Evolutionary conservation across 1,140 invertebrate species (phyloP), one percentile per base, ranked within the genome.

Genomic region (Cotesia typhae): DNA sequence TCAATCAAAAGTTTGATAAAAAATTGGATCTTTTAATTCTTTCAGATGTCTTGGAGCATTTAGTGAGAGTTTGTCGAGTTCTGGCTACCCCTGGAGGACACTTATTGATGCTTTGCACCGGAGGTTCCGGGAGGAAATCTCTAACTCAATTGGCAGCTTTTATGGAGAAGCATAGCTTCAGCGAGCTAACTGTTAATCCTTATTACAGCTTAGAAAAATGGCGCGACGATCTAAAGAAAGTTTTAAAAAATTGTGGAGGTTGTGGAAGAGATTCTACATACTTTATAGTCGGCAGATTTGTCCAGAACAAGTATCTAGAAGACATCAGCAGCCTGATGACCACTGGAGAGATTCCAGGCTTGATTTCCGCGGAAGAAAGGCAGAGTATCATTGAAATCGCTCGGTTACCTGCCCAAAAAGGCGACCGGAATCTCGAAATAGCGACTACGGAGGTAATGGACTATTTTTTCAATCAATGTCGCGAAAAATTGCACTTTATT

Each of bases 21-120:
- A 90, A 90, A 67, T 87, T 94, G 79, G 88, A 92, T 76, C 83
- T 94, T 28, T 88, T 92, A 4, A 84, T 92, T 65, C 92, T 92
- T 70, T 77, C 81, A 64, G 90, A 92, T 80, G 87, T 90, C 37
- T 79, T 93, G 72, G 88, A 91, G 75, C 91, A 92, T 82, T 83
- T 93, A 52, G 87, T 89, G 2, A 85, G 90, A 47, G 88, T 93
- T 37, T 90, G 88, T 75, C 85, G 92, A 35, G 84, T 92, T 17
- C 80, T 94, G 7, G 81, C 87, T 6, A 90, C 89, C 41, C 87
- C 89, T 4, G 85, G 87, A 17, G 89, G 88, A 6, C 88, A 87
- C 79, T 83, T 85, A 66, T 72, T 91, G 12, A 79, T 91, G 68
- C 82, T 91, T 75, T 90, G 91, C 47, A 87, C 90, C 10, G 89